Evolutionary conservation across 2,113 vertebrate species (phyloP), one percentile per base, ranked within the genome.

Genomic region (Labrus mixtus): DNA sequence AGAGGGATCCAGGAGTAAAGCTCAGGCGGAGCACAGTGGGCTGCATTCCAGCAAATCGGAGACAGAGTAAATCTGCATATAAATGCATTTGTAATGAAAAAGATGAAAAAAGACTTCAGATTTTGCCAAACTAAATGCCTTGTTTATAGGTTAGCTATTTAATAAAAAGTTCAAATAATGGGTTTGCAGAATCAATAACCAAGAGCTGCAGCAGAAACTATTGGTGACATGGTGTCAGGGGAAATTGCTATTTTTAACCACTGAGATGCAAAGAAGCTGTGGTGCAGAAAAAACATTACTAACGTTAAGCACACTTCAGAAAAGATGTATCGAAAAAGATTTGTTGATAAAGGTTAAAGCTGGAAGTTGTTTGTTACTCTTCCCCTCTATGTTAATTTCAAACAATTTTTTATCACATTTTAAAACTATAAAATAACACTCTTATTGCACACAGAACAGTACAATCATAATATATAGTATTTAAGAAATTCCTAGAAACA

Each of bases 1-100:
- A 88, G 84, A 78, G 76, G 78, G 82, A 87, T 79, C 51, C 59
- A 51, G 56, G 10, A 78, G 60, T 55, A 79, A 79, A 80, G 81
- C 87, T 73, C 1, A 6, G 39, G 50, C 54, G 16, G 48, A 59
- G 57, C 78, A 50, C 63, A 75, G 36, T 1, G 48, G 41, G 67
- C 72, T 76, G 58, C 76, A 81, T 89, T 89, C 79, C 84, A 84
- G 5, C 33, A 0, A 65, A 45, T 64, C 23, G 29, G 37, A 78
- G 22, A 55, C 23, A n/a, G 48, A 65, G 11, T 10, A 5, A 56
- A 86, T 84, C 68, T 84, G 63, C 83, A 89, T 84, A 67, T 77
- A 80, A 80, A 29, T 9, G 16, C 70, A 9, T 37, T 19, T 9
- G 13, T 29, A 56, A 67, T 76, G 65, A 6, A 71, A 82, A 69